Percentiles rank a stretch among this genome's conserved stretches.
These are phyloP conservation scores for Leucoraja erinaceus DNA, from an alignment of 2,113 vertebrate species.

Conservation along the genomic window DNA sequence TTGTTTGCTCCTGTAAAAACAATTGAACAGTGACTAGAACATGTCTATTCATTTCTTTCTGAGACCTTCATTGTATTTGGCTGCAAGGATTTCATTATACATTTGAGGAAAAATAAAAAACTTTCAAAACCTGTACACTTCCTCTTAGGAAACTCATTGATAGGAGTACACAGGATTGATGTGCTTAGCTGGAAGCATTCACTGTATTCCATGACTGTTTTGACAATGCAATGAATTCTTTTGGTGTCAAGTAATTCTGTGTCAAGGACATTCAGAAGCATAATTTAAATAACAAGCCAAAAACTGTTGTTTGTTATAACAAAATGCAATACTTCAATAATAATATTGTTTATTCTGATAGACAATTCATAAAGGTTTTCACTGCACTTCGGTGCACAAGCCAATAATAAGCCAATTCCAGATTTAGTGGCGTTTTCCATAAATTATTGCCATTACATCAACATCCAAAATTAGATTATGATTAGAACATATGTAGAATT, in stretches of 20 bases:
- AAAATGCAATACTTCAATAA: background rate
- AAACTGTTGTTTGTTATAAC: background rate
- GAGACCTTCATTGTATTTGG: constrained; percentile 14
- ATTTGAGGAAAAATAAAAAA: background rate
- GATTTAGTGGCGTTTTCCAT: constrained; percentile 8
- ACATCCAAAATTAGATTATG: background rate
- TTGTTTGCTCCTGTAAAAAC: constrained; percentile 50
- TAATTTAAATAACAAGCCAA: background rate
- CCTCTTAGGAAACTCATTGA: background rate
- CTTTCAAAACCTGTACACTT: background rate
- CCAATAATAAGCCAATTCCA: too few species aligned
- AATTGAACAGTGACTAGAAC: background rate
- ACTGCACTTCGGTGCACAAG: too few species aligned
- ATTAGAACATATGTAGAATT: background rate
- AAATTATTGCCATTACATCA: background rate
- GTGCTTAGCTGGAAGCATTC: background rate
- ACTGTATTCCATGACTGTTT: background rate
- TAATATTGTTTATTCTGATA: background rate
- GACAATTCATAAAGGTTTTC: background rate
- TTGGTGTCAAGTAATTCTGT: background rate
- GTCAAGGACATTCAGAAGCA: background rate
- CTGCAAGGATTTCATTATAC: constrained; percentile 12
- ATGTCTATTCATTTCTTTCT: constrained; percentile 9
- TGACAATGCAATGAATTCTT: background rate
- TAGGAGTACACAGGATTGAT: background rate